Base-by-base conservation (phyloP, 2,888 invertebrate species). In the Ditula angustiorana region DNA sequence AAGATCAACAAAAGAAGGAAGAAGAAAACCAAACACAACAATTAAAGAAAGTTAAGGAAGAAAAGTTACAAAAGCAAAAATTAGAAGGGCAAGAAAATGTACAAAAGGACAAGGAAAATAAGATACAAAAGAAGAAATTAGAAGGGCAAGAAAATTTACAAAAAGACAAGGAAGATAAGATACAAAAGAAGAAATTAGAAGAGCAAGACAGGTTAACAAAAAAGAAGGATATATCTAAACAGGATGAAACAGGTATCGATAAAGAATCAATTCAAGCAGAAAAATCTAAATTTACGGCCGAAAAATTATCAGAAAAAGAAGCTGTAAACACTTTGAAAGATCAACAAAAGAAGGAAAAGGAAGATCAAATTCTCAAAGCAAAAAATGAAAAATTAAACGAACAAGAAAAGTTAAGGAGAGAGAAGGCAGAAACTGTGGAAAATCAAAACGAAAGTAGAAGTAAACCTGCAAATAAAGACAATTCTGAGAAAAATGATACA, bases 241-340 rank as follows among this genome's bases (percentile, higher is more conserved):
- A 19, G n/a, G 41, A 41, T 19, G 13, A 35, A 35, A 35, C 1
- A 13, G 13, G n/a, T 5, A 7, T 13, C 3, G 35, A 35, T 13
- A 62, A 64, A 61, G 49, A 67, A 37, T 23, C 57, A 33, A n/a
- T 35, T 10, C 19, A 41, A 19, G 19, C 19, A 19, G 19, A 41
- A 19, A 41, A 41, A 10, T 16, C 41, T 35, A 70, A 69, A 61
- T 37, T 30, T 24, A 66, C 63, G 26, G 28, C 26, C 30, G 41
- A 52, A 58, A 58, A 69, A 56, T 65, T 68, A 46, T 52, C 66
- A 46, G 63, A 70, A 56, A 69, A 59, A 59, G 69, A 69, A 30
- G 62, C 66, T 5, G 44, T 46, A 59, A 69, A 23, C 53, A 23
- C 53, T 58, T 56, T 60, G 68, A 66, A 4, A 72, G 69, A 55